phyloP scores from a whole-genome alignment of 2,888 invertebrate genomes.

The Phalangium opilio region DNA sequence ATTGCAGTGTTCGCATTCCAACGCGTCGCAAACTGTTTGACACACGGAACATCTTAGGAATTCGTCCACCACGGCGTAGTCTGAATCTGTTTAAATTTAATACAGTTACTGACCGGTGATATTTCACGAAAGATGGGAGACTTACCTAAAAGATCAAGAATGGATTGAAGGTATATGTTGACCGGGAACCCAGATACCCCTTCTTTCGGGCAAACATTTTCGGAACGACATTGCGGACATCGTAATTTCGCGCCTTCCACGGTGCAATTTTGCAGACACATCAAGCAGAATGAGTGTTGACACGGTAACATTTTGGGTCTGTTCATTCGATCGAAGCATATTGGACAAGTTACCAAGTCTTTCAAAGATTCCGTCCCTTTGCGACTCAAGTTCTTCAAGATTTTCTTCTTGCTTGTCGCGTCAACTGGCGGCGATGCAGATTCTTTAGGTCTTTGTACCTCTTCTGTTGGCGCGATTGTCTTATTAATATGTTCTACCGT shows the following conservation, averaged over 20 bases:
- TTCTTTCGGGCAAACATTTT: slow-evolving; percentile 33
- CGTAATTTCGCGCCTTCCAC: slow-evolving; percentile 25
- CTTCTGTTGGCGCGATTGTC: no score
- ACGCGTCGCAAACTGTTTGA: not conserved
- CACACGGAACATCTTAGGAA: not conserved
- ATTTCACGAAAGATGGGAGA: not conserved
- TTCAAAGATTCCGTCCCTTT: not conserved
- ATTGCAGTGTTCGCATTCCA: slow-evolving; percentile 1
- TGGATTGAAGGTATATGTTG: slow-evolving; percentile 48
- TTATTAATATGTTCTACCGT: no score
- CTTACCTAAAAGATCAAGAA: slow-evolving; percentile 33
- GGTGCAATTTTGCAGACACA: slow-evolving; percentile 38
- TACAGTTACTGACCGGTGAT: not conserved
- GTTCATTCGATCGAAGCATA: slow-evolving; percentile 4
- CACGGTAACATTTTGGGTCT: slow-evolving; percentile 41
- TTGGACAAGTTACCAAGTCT: slow-evolving; percentile 5
- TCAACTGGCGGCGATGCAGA: no score
- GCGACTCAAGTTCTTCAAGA: not conserved
- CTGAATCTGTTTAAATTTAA: not conserved
- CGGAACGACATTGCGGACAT: slow-evolving; percentile 46
- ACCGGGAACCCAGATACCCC: slow-evolving; percentile 43
- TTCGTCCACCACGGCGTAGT: not conserved
- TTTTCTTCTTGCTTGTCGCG: not conserved
- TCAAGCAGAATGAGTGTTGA: slow-evolving; percentile 49
- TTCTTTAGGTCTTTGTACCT: no score